A percentile compares a stretch with the other conserved stretches of the same genome.
phyloP scores from a whole-genome alignment of 1,140 invertebrate genomes.

The Drosophila parabipectinata region DNA sequence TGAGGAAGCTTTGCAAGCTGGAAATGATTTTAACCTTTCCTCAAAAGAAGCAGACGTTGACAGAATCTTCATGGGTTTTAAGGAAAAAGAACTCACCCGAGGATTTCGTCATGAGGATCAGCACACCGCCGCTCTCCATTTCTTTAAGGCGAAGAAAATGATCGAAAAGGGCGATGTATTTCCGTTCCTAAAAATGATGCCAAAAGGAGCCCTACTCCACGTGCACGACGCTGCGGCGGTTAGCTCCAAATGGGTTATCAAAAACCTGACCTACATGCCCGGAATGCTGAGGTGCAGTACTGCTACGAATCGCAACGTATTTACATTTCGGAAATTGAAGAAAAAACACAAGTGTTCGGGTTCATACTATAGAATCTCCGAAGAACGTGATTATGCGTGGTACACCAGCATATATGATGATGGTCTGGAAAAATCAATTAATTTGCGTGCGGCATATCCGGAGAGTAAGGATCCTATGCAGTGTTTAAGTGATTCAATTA shows the following conservation, averaged over 20 bases:
- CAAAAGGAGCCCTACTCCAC: constrained; percentile 90
- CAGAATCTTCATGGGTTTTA: constrained; percentile 87
- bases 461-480: constrained; percentile 67
- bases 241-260: constrained; percentile 87
- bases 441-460: constrained; percentile 86
- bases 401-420: constrained; percentile 85
- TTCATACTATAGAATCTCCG: constrained; percentile 70
- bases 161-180: constrained; percentile 89
- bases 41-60: constrained; percentile 86
- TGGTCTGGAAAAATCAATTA: constrained; percentile 86
- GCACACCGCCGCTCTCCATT: constrained; percentile 87
- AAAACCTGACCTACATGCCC: constrained; percentile 88
- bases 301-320: constrained; percentile 79
- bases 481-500: background rate
- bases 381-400: constrained; percentile 83
- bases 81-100: constrained; percentile 64
- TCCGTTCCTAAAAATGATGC: constrained; percentile 88
- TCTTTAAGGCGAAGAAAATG: constrained; percentile 86
- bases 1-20: no score
- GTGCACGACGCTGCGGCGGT: constrained; percentile 88
- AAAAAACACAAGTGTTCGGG: constrained; percentile 85
- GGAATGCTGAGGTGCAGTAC: constrained; percentile 88
- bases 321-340: constrained; percentile 55
- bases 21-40: no score
- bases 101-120: constrained; percentile 43